Evolutionary conservation across 2,888 invertebrate species (phyloP), one percentile per base, ranked within the genome.

Genomic region (Thecophora atra): DNA sequence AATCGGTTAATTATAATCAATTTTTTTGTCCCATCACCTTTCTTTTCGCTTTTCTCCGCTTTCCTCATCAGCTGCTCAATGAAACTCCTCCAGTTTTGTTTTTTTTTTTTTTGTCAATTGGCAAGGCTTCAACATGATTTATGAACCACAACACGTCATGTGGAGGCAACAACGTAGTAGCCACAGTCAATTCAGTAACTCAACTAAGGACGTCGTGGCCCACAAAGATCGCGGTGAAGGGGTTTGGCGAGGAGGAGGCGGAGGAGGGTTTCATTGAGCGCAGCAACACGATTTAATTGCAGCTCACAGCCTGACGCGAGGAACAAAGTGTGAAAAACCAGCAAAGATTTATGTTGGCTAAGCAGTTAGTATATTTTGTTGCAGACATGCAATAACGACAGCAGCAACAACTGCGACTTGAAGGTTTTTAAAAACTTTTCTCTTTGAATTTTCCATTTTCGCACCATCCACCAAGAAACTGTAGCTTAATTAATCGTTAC

Each of bases 1-100:
- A 70, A 72, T 74, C 74, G 63, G 69, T 70, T 74, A 72, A 74
- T 74, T 74, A 11, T 44, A 44, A 11, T 44, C 44, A 13, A n/a
- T n/a, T n/a, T n/a, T n/a, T n/a, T n/a, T n/a, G n/a, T n/a, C n/a
- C n/a, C n/a, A 66, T 70, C 70, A 37, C 66, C 44, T 13, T 19
- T 37, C 42, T 15, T 56, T 64, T 71, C n/a, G n/a, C 51, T 63
- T 2, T 52, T 26, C 52, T 42, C 11, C 13, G 30, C 24, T 26
- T 56, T 21, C 56, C 13, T 2, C 37, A 37, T n/a, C 47, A 47
- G 47, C n/a, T 4, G 47, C 47, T n/a, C 17, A 4, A 5, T 15
- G 17, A 5, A 47, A 6, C 47, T 11, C 15, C 15, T 15, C 15
- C 47, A n/a, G n/a, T n/a, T n/a, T n/a, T n/a, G n/a, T n/a, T n/a